Percentiles rank a stretch among this genome's conserved stretches.
Evolutionary conservation across 2,797 vertebrate species (phyloP).

Genomic region (Morus bassanus): DNA sequence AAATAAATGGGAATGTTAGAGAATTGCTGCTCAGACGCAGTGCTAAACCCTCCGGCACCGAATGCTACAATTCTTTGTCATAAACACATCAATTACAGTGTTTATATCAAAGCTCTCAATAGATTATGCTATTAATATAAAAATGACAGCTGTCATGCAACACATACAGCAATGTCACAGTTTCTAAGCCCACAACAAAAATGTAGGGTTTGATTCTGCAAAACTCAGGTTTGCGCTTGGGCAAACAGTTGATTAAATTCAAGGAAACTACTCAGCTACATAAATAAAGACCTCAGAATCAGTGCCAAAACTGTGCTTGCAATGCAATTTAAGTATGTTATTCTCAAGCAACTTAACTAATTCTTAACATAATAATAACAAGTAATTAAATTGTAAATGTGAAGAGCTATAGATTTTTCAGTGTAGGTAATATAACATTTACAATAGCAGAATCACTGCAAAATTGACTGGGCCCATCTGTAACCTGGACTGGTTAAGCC

Average conservation of each 20-base stretch:
- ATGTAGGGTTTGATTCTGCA: neutral
- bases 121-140: neutral
- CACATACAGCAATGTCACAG: neutral
- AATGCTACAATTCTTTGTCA: neutral
- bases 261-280: neutral
- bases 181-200: neutral
- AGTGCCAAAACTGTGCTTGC: neutral
- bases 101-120: neutral
- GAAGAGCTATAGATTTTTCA: neutral
- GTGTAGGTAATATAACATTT: neutral
- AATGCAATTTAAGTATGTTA: neutral
- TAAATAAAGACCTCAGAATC: neutral
- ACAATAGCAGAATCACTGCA: neutral
- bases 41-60: neutral
- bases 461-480: neutral
- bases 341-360: neutral
- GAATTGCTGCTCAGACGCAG: neutral
- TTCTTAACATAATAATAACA: neutral
- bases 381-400: neutral
- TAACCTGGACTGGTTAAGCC: neutral
- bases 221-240: neutral
- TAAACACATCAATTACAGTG: conserved; percentile 14
- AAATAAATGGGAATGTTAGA: neutral
- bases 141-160: conserved; percentile 20
- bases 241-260: neutral